Evolutionary conservation across 2,113 vertebrate genomes (phyloP).

Genomic region (Monarcha castaneiventris): DNA sequence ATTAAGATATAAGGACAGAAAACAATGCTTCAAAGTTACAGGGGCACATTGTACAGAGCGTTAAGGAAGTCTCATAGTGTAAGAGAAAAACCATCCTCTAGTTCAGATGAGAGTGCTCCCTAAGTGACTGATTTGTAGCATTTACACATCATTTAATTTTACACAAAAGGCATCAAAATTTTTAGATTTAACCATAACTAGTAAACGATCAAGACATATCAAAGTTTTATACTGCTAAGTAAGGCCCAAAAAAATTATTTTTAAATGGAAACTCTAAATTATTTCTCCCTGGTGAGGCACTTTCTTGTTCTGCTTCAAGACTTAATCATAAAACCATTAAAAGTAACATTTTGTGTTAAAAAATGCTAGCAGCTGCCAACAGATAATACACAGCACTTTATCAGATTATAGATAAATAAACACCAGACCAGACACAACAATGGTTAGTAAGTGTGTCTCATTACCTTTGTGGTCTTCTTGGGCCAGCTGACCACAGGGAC

Average conservation of each 20-base stretch:
- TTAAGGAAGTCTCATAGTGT: neutral
- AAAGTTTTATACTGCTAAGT: neutral
- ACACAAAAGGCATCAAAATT: neutral
- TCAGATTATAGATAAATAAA: neutral
- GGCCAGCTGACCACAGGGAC: constrained; percentile 91
- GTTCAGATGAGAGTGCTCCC: neutral
- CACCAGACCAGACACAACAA: neutral
- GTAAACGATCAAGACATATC: neutral
- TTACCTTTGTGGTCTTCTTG: constrained; percentile 90
- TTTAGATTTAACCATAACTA: neutral
- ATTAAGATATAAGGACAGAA: neutral
- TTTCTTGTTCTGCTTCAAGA: neutral
- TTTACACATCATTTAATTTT: neutral
- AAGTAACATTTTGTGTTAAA: neutral
- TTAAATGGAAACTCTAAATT: neutral
- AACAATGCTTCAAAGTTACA: neutral
- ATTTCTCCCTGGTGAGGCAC: neutral
- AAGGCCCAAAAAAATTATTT: neutral
- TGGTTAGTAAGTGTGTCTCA: neutral
- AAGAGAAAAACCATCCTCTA: neutral
- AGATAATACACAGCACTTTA: neutral
- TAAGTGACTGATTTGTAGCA: neutral
- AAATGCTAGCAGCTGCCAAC: neutral
- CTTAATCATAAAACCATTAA: neutral
- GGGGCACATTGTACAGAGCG: neutral